Conservation (phyloP, 2,113 vertebrate genomes). For the Mesembrinibis cayennensis region DNA sequence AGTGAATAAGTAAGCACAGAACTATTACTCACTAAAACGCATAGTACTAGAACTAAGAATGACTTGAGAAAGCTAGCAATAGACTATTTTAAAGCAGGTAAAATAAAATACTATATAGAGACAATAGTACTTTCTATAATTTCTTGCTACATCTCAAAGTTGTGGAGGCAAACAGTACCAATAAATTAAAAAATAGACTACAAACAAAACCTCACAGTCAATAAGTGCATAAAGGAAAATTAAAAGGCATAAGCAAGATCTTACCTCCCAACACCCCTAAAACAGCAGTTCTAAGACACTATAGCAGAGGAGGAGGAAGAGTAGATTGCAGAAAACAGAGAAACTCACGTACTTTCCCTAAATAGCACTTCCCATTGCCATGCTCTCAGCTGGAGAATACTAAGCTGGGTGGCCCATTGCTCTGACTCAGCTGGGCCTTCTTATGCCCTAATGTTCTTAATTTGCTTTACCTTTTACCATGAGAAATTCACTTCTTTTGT, state of each 20-base stretch:
- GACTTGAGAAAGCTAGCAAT: neutral
- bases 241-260: neutral
- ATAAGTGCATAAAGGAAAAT: fast-evolving
- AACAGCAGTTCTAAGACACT: neutral
- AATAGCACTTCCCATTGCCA: neutral
- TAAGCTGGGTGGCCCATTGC: neutral
- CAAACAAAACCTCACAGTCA: neutral
- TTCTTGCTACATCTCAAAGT: neutral
- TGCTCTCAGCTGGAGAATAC: neutral
- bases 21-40: neutral
- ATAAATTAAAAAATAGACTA: neutral
- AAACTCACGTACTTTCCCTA: neutral
- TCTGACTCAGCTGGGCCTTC: neutral
- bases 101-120: neutral
- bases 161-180: neutral
- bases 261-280: neutral
- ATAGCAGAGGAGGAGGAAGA: fast-evolving
- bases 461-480: neutral
- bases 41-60: neutral
- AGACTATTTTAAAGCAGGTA: neutral
- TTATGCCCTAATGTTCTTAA: neutral
- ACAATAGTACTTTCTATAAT: neutral
- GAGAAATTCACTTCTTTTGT: neutral
- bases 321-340: fast-evolving
- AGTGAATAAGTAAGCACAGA: neutral